Evolutionary conservation across 2,113 vertebrate species (phyloP).

Genomic region (Paramisgurnus dabryanus): DNA sequence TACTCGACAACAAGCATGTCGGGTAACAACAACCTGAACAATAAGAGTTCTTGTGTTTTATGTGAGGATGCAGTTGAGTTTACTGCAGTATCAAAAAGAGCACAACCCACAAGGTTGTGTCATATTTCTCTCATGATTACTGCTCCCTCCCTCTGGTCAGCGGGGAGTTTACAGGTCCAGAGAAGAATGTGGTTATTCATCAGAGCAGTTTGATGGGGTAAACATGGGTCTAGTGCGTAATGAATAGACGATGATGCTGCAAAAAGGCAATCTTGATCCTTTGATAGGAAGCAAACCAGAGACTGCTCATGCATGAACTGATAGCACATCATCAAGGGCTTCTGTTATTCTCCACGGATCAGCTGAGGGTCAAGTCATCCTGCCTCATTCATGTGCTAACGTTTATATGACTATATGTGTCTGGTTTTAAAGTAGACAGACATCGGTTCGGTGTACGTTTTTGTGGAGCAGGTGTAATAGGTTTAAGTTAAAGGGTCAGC

Average conservation of each 20-base stretch:
- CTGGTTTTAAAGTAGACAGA: background rate
- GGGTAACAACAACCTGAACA: background rate
- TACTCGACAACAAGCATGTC: background rate
- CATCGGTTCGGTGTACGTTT: background rate
- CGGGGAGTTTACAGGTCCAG: conserved; percentile 19
- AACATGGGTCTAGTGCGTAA: conserved; percentile 24
- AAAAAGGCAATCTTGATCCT: conserved; percentile 34
- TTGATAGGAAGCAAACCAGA: background rate
- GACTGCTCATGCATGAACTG: conserved; percentile 10
- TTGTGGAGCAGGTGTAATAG: background rate
- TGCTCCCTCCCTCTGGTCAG: conserved; percentile 33
- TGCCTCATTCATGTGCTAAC: background rate
- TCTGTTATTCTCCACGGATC: background rate
- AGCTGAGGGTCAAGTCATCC: background rate
- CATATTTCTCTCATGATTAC: conserved; percentile 48
- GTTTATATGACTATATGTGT: background rate
- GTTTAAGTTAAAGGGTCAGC: conserved; percentile 25
- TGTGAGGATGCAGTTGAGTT: conserved; percentile 8
- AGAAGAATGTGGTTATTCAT: conserved; percentile 43
- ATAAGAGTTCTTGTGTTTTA: background rate
- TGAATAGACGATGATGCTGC: conserved; percentile 44
- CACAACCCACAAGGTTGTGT: conserved; percentile 32
- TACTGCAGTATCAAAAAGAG: conserved; percentile 26
- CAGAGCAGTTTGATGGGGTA: conserved; percentile 25
- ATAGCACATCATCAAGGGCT: conserved; percentile 19